Conservation (phyloP, 92 coral and sea anemone genomes). For the Parazoanthus swiftii region DNA sequence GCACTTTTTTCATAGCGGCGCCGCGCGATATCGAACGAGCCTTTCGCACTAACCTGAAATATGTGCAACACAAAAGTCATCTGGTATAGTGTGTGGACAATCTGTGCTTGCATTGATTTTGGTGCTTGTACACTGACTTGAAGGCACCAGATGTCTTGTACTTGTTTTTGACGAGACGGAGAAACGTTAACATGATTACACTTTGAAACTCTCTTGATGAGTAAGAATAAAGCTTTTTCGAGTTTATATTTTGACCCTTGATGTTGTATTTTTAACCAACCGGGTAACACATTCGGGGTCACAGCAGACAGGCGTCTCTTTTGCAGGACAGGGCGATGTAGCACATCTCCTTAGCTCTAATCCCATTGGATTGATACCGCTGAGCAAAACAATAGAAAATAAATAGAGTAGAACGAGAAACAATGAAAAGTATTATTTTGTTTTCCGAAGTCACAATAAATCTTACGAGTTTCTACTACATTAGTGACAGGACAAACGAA, state of each 20-base stretch:
- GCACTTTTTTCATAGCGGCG: background rate
- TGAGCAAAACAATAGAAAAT: too few species aligned
- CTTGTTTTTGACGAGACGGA: background rate
- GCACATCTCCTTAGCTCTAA: too few species aligned
- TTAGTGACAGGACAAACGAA: too few species aligned
- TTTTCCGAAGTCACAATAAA: too few species aligned
- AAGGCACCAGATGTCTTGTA: background rate
- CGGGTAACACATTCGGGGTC: too few species aligned
- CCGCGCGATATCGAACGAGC: background rate
- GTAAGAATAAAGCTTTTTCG: slow-evolving; percentile 19
- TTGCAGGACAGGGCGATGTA: too few species aligned
- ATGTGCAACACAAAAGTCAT: background rate
- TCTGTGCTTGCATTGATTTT: background rate
- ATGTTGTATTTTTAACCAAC: background rate
- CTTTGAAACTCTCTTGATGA: slow-evolving; percentile 7
- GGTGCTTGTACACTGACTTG: background rate
- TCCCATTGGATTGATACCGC: too few species aligned
- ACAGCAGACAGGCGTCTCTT: too few species aligned
- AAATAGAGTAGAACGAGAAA: too few species aligned
- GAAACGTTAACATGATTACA: background rate
- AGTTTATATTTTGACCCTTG: background rate
- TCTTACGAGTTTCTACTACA: too few species aligned
- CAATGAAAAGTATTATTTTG: too few species aligned
- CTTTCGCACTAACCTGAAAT: background rate
- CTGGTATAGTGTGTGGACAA: background rate